phyloP scores from a whole-genome alignment of 2,888 invertebrate genomes.

The Megaustenia siamemsis region DNA sequence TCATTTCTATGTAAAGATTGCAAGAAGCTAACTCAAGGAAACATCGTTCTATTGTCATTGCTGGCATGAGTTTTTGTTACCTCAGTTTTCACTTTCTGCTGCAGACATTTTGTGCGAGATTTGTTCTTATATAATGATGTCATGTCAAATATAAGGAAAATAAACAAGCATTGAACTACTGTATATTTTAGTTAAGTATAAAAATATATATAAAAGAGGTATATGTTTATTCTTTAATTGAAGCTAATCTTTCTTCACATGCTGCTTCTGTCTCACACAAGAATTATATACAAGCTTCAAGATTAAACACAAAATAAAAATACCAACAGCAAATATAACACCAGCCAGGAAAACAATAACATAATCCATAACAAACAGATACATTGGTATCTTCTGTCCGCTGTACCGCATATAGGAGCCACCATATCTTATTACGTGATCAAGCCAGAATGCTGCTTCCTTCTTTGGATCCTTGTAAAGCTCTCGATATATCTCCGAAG shows the following conservation, averaged over 20 bases:
- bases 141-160: too few species aligned
- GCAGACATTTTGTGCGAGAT: too few species aligned
- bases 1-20: too few species aligned
- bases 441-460: constrained; percentile 23
- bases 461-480: constrained; percentile 8
- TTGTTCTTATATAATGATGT: too few species aligned
- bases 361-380: constrained; percentile 21
- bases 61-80: too few species aligned
- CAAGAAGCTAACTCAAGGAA: too few species aligned
- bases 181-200: too few species aligned
- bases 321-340: not conserved
- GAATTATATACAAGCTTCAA: not conserved
- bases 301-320: not conserved
- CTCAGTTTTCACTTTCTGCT: too few species aligned
- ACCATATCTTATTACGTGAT: constrained; percentile 15
- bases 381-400: constrained; percentile 25
- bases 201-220: too few species aligned
- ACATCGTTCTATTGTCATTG: too few species aligned
- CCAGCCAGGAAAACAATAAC: constrained; percentile 1
- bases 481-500: constrained; percentile 17
- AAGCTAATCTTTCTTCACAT: constrained; percentile 11
- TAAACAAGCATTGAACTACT: too few species aligned
- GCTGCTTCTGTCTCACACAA: not conserved
- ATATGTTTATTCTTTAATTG: too few species aligned
- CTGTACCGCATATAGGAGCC: constrained; percentile 24